Evolutionary conservation across 2,113 vertebrate species (phyloP).

Genomic region (Oenanthe melanoleuca): DNA sequence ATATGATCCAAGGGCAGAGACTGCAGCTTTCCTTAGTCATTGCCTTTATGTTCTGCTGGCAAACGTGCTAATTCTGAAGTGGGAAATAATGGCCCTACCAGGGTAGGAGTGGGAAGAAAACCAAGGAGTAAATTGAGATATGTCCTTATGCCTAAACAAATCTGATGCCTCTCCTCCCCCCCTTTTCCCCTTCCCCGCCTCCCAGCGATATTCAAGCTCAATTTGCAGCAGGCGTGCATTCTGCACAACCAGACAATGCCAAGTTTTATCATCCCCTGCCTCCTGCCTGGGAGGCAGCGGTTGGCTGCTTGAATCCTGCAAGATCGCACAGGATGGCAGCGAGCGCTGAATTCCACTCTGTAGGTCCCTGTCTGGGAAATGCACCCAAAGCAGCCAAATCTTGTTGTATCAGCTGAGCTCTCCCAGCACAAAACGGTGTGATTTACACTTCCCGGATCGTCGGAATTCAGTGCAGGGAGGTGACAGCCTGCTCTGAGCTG

Average conservation of each 20-base stretch:
- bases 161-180: not conserved
- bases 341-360: not conserved
- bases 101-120: not conserved
- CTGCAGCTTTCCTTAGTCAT: constrained; percentile 17
- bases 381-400: not conserved
- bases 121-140: constrained; percentile 12
- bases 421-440: not conserved
- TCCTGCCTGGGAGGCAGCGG: not conserved
- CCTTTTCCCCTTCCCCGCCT: not conserved
- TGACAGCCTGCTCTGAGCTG: not conserved
- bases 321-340: not conserved
- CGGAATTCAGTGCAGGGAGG: not conserved
- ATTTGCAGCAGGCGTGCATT: not conserved
- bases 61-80: constrained; percentile 3
- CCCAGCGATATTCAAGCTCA: not conserved
- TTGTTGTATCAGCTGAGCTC: not conserved
- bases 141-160: constrained; percentile 17
- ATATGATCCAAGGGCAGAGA: not conserved
- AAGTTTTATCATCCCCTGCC: not conserved
- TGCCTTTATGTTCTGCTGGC: constrained; percentile 18
- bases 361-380: not conserved
- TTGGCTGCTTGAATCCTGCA: not conserved
- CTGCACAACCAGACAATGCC: not conserved
- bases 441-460: not conserved
- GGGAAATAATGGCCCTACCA: not conserved